Percentiles rank a stretch among this genome's conserved stretches.
Evolutionary conservation across 1,140 invertebrate species (phyloP).

Genomic region (Neuroterus valhalla): DNA sequence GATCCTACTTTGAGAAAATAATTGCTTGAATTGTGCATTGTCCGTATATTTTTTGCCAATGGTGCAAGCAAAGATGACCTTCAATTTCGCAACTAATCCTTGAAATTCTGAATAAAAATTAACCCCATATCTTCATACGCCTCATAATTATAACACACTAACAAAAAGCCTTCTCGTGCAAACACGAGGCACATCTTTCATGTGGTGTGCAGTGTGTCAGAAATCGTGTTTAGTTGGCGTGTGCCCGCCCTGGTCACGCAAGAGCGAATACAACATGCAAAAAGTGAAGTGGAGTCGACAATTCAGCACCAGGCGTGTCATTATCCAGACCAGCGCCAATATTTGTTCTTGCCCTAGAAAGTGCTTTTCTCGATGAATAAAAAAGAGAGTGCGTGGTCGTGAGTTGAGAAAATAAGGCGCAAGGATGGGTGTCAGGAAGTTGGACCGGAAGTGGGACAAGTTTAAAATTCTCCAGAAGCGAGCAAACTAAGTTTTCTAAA

Average conservation of each 20-base stretch:
- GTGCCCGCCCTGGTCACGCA: background rate
- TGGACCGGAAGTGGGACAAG: background rate
- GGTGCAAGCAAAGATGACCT: no score
- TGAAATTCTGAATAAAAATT: background rate
- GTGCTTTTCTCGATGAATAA: background rate
- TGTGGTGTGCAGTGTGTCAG: conserved; percentile 30
- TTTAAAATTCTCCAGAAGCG: background rate
- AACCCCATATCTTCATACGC: conserved; percentile 12
- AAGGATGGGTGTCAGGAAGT: background rate
- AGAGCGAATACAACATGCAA: conserved; percentile 19
- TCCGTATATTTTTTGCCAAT: no score
- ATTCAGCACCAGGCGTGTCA: conserved; percentile 17
- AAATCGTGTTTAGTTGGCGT: conserved; percentile 25
- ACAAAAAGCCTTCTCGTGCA: conserved; percentile 21
- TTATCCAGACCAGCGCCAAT: background rate
- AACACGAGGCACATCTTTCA: conserved; percentile 9
- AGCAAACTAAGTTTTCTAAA: background rate
- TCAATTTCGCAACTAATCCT: background rate
- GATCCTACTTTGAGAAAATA: no score
- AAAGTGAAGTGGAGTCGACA: conserved; percentile 4
- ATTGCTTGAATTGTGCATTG: no score
- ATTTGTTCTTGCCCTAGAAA: background rate
- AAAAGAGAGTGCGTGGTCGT: background rate
- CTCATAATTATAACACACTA: background rate
- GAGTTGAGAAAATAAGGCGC: background rate